These are phyloP conservation scores for Zapornia atra DNA, from an alignment of 2,113 vertebrate species.

Conservation along the genomic window DNA sequence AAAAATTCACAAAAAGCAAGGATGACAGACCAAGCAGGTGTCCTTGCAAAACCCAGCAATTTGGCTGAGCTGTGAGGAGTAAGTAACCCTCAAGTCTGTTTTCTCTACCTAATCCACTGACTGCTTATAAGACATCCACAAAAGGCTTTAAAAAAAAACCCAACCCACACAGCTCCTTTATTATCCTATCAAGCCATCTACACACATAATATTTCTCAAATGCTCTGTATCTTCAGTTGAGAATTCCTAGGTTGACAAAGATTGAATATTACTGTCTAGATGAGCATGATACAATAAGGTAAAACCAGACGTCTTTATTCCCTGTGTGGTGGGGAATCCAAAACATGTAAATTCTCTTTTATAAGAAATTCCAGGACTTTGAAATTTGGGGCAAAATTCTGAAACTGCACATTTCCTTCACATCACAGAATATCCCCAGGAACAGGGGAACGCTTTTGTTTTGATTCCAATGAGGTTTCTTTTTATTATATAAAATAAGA, in stretches of 20 bases:
- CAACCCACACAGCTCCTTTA: background rate
- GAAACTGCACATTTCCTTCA: background rate
- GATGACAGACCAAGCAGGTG: rapidly evolving
- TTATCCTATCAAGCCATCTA: background rate
- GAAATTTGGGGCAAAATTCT: slow-evolving; percentile 3
- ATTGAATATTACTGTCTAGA: background rate
- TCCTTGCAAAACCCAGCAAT: background rate
- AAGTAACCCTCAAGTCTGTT: background rate
- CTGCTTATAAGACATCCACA: background rate
- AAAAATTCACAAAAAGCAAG: rapidly evolving
- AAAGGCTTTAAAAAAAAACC: background rate
- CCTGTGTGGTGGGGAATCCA: background rate
- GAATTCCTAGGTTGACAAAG: background rate
- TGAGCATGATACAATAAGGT: background rate
- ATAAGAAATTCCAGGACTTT: background rate
- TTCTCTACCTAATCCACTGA: background rate
- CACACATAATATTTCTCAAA: background rate
- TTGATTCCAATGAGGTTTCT: background rate
- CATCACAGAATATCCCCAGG: background rate
- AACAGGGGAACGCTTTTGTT: background rate
- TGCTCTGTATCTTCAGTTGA: background rate
- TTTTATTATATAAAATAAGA: background rate
- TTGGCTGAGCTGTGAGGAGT: background rate
- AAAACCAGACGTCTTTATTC: background rate
- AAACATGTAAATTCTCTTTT: background rate